These are phyloP conservation scores for Macrochelys suwanniensis DNA, from an alignment of 2,797 vertebrate species.

Conservation along the genomic window DNA sequence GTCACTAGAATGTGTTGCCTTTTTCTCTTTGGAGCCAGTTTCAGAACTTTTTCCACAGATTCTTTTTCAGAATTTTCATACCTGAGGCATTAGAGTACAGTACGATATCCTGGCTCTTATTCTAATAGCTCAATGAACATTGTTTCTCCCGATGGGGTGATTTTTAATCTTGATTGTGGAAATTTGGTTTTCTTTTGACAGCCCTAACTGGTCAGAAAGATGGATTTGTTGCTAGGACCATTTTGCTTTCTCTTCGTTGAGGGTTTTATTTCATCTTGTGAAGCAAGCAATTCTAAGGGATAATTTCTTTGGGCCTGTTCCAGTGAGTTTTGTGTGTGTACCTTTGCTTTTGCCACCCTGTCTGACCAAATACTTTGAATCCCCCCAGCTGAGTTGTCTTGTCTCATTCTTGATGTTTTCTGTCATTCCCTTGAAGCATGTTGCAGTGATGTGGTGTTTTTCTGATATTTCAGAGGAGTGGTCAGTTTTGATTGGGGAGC, in stretches of 20 bases:
- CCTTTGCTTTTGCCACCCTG: background rate
- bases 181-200: background rate
- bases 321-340: background rate
- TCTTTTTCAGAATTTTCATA: background rate
- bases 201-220: background rate
- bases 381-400: background rate
- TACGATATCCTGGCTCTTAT: background rate
- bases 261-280: background rate
- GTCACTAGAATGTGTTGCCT: background rate
- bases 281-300: background rate
- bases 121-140: background rate
- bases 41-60: background rate
- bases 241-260: background rate
- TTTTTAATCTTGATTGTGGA: background rate
- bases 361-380: background rate
- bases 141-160: background rate
- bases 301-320: background rate
- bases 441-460: background rate
- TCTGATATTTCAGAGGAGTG: background rate
- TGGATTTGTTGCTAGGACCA: background rate
- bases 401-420: background rate
- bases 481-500: background rate
- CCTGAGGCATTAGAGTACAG: fast-evolving
- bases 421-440: background rate
- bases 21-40: background rate